A percentile compares a stretch with the other conserved stretches of the same genome.
Evolutionary conservation across 2,797 vertebrate genomes (phyloP).

Genomic region (Girardinus metallicus): DNA sequence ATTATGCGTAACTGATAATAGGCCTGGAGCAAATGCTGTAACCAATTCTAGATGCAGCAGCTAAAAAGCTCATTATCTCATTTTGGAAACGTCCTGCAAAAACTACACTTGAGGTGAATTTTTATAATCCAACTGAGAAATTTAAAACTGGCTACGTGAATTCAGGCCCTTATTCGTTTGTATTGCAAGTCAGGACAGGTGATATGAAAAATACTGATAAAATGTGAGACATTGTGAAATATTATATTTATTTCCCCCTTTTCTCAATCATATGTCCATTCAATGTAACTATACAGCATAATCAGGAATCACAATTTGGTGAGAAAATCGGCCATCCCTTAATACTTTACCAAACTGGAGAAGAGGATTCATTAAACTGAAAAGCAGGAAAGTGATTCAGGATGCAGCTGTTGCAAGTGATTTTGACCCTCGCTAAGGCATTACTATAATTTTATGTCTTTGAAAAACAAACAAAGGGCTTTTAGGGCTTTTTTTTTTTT

Average conservation of each 20-base stretch:
- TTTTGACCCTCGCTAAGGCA: not conserved
- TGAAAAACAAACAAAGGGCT: not conserved
- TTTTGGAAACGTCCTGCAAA: not conserved
- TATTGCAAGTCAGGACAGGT: not conserved
- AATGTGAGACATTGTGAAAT: not conserved
- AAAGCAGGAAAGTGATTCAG: not conserved
- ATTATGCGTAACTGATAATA: constrained; percentile 3
- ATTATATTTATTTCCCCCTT: not conserved
- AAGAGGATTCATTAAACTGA: not conserved
- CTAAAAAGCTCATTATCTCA: constrained; percentile 1
- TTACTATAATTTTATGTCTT: not conserved
- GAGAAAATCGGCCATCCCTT: not conserved
- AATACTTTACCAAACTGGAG: not conserved
- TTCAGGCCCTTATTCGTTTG: not conserved
- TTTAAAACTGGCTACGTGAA: not conserved
- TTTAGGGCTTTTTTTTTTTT: not conserved
- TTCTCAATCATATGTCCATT: not conserved
- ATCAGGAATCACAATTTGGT: not conserved
- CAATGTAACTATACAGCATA: not conserved
- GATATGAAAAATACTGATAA: not conserved
- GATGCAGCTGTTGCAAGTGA: not conserved
- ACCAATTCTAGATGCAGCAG: not conserved
- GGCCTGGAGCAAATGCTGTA: constrained; percentile 2
- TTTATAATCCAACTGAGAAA: constrained; percentile 1
- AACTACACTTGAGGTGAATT: not conserved